Evolutionary conservation across 2,797 vertebrate genomes (phyloP), one percentile per base, ranked within the genome.

Genomic region (Pteronotus mesoamericanus): DNA sequence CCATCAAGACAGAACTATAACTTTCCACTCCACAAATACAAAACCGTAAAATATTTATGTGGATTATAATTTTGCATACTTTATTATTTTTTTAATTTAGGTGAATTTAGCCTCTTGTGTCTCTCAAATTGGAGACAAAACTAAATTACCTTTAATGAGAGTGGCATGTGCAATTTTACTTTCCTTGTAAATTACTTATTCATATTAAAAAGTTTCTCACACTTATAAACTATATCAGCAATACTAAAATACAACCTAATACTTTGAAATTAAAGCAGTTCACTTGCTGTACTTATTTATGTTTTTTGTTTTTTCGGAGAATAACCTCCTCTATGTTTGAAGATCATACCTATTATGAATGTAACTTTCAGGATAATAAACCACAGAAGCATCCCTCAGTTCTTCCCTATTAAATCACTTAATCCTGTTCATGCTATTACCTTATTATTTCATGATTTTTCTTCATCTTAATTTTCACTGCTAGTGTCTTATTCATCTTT

Each of bases 191-290:
- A 9, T 79, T 86, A 77, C 42, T 71, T 85, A 55, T 59, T 89
- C 16, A 29, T 53, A 61, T 48, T 93, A 78, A 94, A 78, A 93
- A 55, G 19, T 80, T 91, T 91, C 78, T 93, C 44, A 64, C 9
- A 22, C 11, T 55, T 94, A 22, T 61, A 55, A 74, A 55, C 51
- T 82, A 37, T 86, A 48, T 61, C 22, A 77, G 37, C 74, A 94
- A 7, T 84, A 83, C 51, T 90, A 69, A 93, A 95, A 75, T 79
- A 79, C 16, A 24, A 12, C 59, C 51, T 69, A 85, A 80, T 71
- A 82, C 84, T 96, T 93, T 42, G 16, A 93, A 91, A 71, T 89
- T 82, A 82, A 90, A 89, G 51, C 32, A 82, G 0, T 96, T 61
- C 14, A 57, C 29, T 88, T 97, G 42, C 32, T 90, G 4, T 91